Percentiles rank a stretch among this genome's conserved stretches.
These are phyloP conservation scores for Drosophila tsacasi DNA, from an alignment of 1,140 invertebrate genomes.

Conservation along the genomic window DNA sequence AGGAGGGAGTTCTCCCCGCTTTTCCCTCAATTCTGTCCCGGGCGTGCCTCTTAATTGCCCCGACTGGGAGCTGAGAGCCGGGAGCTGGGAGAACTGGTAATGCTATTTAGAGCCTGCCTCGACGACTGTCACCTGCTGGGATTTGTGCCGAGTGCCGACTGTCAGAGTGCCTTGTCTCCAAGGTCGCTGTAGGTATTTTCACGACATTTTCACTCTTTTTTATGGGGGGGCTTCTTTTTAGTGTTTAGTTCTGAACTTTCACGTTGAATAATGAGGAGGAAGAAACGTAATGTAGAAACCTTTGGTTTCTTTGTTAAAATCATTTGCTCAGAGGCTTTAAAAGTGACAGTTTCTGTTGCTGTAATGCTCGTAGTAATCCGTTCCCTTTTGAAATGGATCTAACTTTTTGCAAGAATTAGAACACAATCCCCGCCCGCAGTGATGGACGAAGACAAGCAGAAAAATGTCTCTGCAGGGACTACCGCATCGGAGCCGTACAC, in stretches of 20 bases:
- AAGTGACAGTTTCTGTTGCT: background rate
- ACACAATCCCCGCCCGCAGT: background rate
- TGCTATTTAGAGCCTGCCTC: constrained; percentile 50
- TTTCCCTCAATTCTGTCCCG: background rate
- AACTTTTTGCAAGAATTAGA: background rate
- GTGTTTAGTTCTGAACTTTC: background rate
- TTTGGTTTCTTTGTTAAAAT: background rate
- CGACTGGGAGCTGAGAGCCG: constrained; percentile 17
- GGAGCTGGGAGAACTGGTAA: constrained; percentile 32
- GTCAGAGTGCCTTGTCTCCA: constrained; percentile 39
- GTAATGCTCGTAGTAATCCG: background rate
- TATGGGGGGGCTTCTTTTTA: background rate
- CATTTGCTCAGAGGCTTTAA: background rate
- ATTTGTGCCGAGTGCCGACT: constrained; percentile 32
- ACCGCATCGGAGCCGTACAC: background rate
- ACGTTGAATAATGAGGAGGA: background rate
- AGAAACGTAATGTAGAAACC: background rate
- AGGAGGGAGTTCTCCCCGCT: constrained; percentile 3
- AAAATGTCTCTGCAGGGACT: background rate
- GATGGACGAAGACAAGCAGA: background rate
- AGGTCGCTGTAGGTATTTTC: constrained; percentile 30
- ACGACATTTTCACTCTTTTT: constrained; percentile 25
- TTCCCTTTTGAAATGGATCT: background rate
- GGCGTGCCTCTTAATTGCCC: constrained; percentile 70
- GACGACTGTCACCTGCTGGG: constrained; percentile 60